Percentiles rank a stretch among this genome's conserved stretches.
Conservation (phyloP, 2,888 invertebrate genomes). For the Nemotelus pantherinus region DNA sequence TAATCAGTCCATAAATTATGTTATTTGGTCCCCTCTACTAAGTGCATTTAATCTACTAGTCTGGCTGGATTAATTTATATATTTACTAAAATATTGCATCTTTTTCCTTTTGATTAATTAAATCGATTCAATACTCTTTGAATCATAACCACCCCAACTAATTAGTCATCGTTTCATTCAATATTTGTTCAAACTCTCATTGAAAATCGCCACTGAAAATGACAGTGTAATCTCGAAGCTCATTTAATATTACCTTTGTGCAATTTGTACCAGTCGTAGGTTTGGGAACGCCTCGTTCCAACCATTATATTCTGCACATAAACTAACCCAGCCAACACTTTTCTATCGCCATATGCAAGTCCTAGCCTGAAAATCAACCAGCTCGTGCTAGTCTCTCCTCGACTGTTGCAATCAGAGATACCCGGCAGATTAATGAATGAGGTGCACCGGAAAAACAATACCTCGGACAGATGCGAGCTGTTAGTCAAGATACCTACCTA, state of each 20-base stretch:
- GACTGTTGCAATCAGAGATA: background rate
- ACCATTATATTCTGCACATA: background rate
- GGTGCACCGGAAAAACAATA: slow-evolving; percentile 10
- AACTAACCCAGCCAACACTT: no score
- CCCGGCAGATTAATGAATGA: background rate
- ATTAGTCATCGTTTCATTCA: background rate
- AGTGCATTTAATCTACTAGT: no score
- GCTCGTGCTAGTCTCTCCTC: no score
- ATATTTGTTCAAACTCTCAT: background rate
- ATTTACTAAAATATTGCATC: no score
- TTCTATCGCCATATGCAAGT: no score
- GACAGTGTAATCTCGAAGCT: slow-evolving; percentile 13
- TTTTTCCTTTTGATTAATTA: background rate
- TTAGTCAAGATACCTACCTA: no score
- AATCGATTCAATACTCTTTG: background rate
- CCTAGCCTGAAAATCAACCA: no score
- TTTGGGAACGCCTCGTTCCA: slow-evolving; percentile 15
- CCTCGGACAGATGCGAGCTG: background rate
- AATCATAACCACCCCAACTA: background rate
- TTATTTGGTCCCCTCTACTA: no score
- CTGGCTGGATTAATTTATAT: no score
- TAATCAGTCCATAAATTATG: no score
- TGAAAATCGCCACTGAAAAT: background rate
- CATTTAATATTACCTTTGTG: slow-evolving; percentile 1
- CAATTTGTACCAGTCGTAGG: slow-evolving; percentile 15